Evolutionary conservation across 2,113 vertebrate species (phyloP).

Genomic region (Phyllostomus hastatus): DNA sequence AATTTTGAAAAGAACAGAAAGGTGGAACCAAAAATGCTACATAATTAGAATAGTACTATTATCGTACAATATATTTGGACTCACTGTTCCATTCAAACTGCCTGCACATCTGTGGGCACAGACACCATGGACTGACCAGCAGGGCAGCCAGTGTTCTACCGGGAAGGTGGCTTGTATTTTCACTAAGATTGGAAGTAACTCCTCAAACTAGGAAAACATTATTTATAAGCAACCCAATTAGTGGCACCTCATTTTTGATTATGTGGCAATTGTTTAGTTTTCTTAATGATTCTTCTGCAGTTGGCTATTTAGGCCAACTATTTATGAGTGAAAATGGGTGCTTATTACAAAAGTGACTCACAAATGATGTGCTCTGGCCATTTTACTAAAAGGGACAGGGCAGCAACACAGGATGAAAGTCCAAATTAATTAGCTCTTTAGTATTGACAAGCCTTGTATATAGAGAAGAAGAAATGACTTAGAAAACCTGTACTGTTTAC

Average conservation of each 20-base stretch:
- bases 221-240: not conserved
- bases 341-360: constrained; percentile 38
- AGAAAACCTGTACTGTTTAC: not conserved
- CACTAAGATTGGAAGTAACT: not conserved
- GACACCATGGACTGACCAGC: constrained; percentile 29
- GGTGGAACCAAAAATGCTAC: not conserved
- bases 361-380: not conserved
- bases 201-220: not conserved
- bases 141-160: not conserved
- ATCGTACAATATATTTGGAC: not conserved
- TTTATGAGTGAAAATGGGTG: not conserved
- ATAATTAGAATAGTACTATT: not conserved
- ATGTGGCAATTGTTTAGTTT: not conserved
- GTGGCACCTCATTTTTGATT: not conserved
- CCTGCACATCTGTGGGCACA: not conserved
- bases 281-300: not conserved
- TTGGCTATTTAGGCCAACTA: constrained; percentile 13
- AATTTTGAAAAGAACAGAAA: not conserved
- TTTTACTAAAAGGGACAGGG: not conserved
- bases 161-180: not conserved
- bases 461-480: constrained; percentile 31
- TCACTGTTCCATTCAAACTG: not conserved
- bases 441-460: constrained; percentile 24
- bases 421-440: constrained; percentile 53
- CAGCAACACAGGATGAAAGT: constrained; percentile 17